Evolutionary conservation across 2,888 invertebrate species (phyloP), one percentile per base, ranked within the genome.

Genomic region (Agriotes lineatus): DNA sequence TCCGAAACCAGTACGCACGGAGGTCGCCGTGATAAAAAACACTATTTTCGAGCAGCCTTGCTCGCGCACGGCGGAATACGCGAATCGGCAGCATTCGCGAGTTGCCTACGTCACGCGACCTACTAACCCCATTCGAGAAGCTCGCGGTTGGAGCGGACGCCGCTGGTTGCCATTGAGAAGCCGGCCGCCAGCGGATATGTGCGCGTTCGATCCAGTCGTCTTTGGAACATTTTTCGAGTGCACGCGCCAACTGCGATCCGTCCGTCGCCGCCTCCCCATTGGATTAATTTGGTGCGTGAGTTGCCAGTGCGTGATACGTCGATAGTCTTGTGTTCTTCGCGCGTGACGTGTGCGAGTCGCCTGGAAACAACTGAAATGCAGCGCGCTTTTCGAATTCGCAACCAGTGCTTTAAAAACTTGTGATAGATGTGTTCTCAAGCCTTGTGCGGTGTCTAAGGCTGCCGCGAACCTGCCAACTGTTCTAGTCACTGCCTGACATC

Each of bases 51-150:
- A 78, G 66, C 75, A 78, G 77, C 79, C 79, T 80, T 79, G 80
- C 73, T 72, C 72, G 74, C 70, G 75, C 73, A 72, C 69, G 67
- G 65, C 67, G 90, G 93, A 71, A 92, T 96, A 74, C 89, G 91
- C 75, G 92, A 93, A 73, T 90, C 96, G 88, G 86, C 96, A 74
- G 90, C 92, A 44, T 85, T 97, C 79, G 81, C 80, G 76, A 76
- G 79, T 71, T 67, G 61, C 77, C 80, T 81, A 82, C 89, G 89
- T 88, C 88, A 87, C 86, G 87, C 89, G 90, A 89, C 89, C 90
- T 87, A 90, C 89, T 89, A 89, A 89, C 90, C 89, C 84, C 89
- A 87, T 85, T 90, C 86, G 85, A 85, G 87, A 88, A 87, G 82
- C 82, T 82, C 82, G 81, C 82, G 79, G 72, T 74, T 76, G 76